Evolutionary conservation across 2,113 vertebrate genomes (phyloP).

Genomic region (Carassius auratus): DNA sequence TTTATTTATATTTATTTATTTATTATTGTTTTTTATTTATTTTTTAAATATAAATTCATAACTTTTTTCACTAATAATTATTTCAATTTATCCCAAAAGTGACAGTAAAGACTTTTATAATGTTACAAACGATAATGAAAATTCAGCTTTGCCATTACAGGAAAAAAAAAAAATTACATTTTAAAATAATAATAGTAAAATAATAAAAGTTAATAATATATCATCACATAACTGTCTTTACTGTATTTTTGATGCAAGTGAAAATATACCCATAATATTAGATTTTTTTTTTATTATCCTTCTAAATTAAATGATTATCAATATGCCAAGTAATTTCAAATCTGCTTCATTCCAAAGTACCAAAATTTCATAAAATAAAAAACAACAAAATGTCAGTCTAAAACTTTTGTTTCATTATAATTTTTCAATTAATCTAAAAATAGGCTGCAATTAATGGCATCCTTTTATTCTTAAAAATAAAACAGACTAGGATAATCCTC

Average conservation of each 20-base stretch:
- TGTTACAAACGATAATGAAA: neutral
- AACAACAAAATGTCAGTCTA: neutral
- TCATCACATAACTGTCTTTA: neutral
- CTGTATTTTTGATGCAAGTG: neutral
- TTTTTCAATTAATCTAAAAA: neutral
- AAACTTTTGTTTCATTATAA: neutral
- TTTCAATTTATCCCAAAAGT: neutral
- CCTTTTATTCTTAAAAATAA: slow-evolving; percentile 27
- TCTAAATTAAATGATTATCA: neutral
- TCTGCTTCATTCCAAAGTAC: neutral
- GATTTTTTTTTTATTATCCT: neutral
- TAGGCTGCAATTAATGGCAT: neutral
- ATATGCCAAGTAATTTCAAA: neutral
- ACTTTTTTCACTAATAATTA: neutral
- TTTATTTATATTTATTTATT: neutral
- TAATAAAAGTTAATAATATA: neutral
- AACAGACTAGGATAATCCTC: neutral
- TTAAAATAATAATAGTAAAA: neutral
- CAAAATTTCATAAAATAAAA: neutral
- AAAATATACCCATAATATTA: neutral
- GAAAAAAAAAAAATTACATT: neutral
- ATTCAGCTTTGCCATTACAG: neutral
- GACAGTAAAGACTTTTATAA: neutral
- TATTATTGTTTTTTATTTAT: neutral
- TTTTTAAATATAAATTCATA: neutral